Evolutionary conservation across 2,113 vertebrate species (phyloP), one percentile per base, ranked within the genome.

Genomic region (Rhombomys opimus): DNA sequence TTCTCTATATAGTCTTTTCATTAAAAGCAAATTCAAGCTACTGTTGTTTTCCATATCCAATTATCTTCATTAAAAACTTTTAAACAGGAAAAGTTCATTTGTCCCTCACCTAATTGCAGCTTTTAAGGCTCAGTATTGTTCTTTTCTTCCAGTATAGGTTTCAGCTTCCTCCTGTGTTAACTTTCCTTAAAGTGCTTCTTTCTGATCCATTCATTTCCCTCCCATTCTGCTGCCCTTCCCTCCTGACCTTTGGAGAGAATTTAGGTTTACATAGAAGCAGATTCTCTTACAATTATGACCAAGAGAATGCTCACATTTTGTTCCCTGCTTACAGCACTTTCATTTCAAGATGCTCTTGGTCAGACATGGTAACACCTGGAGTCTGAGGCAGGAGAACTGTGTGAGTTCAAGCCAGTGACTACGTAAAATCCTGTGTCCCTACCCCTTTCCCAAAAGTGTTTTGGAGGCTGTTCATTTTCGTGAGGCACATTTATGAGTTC

Each of bases 41-140:
- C 50, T 89, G 25, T 67, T n/a, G 30, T 87, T 72, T 89, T 89
- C 38, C 18, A 54, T 25, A 59, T 61, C 35, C 57, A 59, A 38
- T 85, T 88, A n/a, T 25, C 35, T 63, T 68, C 38, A 61, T 91
- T 61, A 73, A 41, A 73, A 75, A 86, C 54, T 93, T 95, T 68
- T 13, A 87, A 94, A 82, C 92, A 72, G 59, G n/a, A 86, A 94
- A 82, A 87, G 57, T 38, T 89, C 30, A 67, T 93, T 77, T 91
- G 59, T 85, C 89, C 52, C 72, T 93, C 54, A 77, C 1, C 38
- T 75, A 80, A 88, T 0, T 88, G 68, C 81, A 63, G 7, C 77
- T 94, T 90, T 65, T 6, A 86, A 92, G 77, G 46, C 68, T 46
- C 46, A 77, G 25, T 85, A 63, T 30, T 92, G 61, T 81, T 91